Evolutionary conservation across 2,797 vertebrate genomes (phyloP).

Genomic region (Pogoniulus pusillus): DNA sequence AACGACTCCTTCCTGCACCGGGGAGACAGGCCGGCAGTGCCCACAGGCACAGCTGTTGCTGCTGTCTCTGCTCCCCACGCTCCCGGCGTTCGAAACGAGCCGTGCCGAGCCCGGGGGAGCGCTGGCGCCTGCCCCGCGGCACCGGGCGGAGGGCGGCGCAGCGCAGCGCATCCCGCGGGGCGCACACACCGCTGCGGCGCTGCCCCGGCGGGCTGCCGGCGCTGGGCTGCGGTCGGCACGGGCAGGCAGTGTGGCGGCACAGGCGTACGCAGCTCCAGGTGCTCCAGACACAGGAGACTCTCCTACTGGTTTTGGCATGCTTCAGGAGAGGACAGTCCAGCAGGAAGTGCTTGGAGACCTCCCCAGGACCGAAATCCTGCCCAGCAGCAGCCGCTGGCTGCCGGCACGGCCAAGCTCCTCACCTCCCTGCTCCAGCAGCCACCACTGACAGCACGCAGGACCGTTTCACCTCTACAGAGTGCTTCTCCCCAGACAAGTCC

Average conservation of each 20-base stretch:
- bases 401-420: not conserved
- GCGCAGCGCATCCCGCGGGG: rapidly evolving
- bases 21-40: not conserved
- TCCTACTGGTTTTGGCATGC: not conserved
- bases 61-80: not conserved
- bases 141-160: not conserved
- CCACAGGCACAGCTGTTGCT: not conserved
- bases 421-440: not conserved
- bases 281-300: not conserved
- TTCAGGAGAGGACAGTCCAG: not conserved
- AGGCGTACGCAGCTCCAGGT: not conserved
- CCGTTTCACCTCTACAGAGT: not conserved
- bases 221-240: not conserved
- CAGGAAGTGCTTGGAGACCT: not conserved
- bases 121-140: not conserved
- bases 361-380: not conserved
- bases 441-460: not conserved
- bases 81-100: not conserved
- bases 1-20: rapidly evolving
- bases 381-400: not conserved
- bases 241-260: not conserved
- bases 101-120: not conserved
- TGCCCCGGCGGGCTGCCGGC: not conserved
- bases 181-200: rapidly evolving
- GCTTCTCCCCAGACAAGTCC: not conserved